phyloP scores from a whole-genome alignment of 2,113 vertebrate species.

The Trematomus loennbergii region DNA sequence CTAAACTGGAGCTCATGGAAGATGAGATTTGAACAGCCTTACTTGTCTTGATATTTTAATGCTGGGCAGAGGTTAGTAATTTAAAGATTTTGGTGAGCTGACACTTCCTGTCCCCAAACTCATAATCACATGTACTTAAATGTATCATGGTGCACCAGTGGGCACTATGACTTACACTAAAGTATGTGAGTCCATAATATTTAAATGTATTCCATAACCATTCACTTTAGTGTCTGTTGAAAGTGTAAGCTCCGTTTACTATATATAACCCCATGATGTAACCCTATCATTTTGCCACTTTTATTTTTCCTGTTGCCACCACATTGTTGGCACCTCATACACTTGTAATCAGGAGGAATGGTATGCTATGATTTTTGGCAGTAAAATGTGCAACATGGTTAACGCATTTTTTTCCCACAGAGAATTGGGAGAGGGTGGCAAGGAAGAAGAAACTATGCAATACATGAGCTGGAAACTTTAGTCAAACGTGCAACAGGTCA shows the following conservation, averaged over 20 bases:
- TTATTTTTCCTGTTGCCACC: conserved; percentile 12
- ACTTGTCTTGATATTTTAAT: neutral
- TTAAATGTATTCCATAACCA: neutral
- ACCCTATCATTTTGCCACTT: conserved; percentile 15
- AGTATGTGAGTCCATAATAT: conserved; percentile 8
- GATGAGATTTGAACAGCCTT: too few relatives aligned
- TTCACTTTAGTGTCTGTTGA: neutral
- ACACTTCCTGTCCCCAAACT: conserved; percentile 34
- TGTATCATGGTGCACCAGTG: conserved; percentile 4
- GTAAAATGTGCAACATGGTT: neutral
- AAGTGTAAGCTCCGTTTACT: conserved; percentile 4
- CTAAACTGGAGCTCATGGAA: too few relatives aligned
- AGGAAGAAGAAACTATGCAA: too few relatives aligned
- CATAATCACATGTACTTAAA: conserved; percentile 13
- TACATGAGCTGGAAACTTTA: too few relatives aligned
- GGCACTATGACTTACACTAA: conserved; percentile 19
- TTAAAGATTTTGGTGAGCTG: conserved; percentile 13
- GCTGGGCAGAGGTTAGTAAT: conserved; percentile 34
- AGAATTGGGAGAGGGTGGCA: neutral
- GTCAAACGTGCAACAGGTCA: neutral
- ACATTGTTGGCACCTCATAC: conserved; percentile 15
- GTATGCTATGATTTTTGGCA: conserved; percentile 9
- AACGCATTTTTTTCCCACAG: neutral
- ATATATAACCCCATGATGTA: conserved; percentile 21
- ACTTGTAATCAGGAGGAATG: conserved; percentile 40